Conservation (phyloP, 2,113 vertebrate species). For the Asarcornis scutulata region DNA sequence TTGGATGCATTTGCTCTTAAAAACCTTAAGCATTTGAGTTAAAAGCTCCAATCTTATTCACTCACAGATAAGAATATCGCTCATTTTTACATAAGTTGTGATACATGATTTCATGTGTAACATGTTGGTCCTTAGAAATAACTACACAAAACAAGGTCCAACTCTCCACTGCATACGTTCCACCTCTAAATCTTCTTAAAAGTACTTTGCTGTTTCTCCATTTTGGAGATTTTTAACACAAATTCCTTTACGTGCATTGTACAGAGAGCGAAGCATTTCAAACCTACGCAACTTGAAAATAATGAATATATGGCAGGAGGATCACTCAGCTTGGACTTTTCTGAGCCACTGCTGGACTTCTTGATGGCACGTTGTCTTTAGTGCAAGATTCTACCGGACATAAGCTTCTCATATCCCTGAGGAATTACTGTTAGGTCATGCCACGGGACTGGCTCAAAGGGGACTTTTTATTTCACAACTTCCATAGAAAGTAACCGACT, state of each 20-base stretch:
- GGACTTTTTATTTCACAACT: slow-evolving; percentile 27
- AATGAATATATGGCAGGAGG: not conserved
- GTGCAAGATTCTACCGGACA: not conserved
- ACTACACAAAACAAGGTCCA: not conserved
- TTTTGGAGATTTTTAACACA: not conserved
- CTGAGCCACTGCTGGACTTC: not conserved
- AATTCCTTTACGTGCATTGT: not conserved
- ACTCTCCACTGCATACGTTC: not conserved
- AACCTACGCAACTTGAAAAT: not conserved
- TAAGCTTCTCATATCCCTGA: slow-evolving; percentile 4
- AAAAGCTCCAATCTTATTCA: not conserved
- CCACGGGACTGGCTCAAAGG: slow-evolving; percentile 19
- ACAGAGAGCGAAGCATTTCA: not conserved
- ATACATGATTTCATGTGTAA: not conserved
- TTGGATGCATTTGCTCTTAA: not conserved
- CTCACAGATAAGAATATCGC: not conserved
- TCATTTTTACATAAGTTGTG: not conserved
- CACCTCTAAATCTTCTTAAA: not conserved
- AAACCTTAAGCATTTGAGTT: not conserved
- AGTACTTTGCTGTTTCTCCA: not conserved
- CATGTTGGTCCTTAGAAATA: not conserved
- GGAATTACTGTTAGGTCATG: not conserved
- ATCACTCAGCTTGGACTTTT: not conserved
- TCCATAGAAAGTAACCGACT: slow-evolving; percentile 74
- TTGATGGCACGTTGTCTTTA: not conserved